A percentile compares a stretch with the other conserved stretches of the same genome.
Conservation (phyloP, 1,140 invertebrate species). For the Cyclargus thomasi region DNA sequence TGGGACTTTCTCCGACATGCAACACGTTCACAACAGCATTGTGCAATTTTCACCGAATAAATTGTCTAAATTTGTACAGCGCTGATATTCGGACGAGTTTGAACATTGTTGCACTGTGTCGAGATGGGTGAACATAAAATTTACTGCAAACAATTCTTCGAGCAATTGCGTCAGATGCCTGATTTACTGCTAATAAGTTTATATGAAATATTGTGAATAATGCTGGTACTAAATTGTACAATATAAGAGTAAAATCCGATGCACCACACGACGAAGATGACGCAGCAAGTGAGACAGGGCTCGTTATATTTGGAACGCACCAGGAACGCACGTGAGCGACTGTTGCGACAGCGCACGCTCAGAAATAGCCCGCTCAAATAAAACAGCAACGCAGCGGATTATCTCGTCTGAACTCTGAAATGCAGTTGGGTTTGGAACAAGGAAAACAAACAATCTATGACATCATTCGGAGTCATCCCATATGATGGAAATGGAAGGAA, state of each 20-base stretch:
- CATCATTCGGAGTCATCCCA: background rate
- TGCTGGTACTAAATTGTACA: background rate
- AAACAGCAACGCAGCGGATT: conserved; percentile 1
- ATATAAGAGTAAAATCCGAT: background rate
- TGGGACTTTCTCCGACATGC: conserved; percentile 4
- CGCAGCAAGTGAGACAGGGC: background rate
- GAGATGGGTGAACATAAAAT: background rate
- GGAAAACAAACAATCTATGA: background rate
- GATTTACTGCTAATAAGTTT: background rate
- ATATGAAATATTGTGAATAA: background rate
- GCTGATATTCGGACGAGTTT: background rate
- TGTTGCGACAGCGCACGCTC: conserved; percentile 1
- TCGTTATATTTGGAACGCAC: conserved; percentile 9
- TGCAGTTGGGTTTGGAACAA: background rate
- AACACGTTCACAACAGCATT: background rate
- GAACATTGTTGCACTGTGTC: background rate
- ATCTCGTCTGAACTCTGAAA: background rate
- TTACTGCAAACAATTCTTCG: no score
- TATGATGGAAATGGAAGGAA: background rate
- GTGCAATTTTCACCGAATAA: conserved; percentile 12
- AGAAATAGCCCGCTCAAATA: background rate
- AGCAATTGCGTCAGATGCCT: background rate
- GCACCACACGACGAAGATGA: background rate
- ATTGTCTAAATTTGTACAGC: background rate
- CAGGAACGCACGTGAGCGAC: conserved; percentile 4